Base-by-base conservation (phyloP, 1,140 invertebrate genomes). In the Latrodectus geometricus region DNA sequence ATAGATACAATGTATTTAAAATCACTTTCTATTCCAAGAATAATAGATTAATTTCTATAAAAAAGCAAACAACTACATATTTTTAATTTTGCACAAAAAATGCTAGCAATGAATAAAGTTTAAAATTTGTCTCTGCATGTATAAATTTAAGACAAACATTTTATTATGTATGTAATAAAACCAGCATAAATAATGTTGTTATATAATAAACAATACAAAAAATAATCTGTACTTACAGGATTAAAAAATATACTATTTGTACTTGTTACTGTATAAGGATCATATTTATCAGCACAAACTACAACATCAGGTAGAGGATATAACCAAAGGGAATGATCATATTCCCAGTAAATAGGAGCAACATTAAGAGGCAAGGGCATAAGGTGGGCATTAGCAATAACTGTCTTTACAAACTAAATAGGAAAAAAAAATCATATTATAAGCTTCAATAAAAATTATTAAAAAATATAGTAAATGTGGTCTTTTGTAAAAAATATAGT, bases 291-390 rank as follows among this genome's bases (percentile, higher is more conserved):
- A 2, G 95, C 97, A 88, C 96, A 93, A 4, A 99, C 95, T 23
- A 99, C 92, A 8, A 99, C 91, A 93, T 99, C 97, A 0, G 98
- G 97, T 54, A 96, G 92, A 23, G 97, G 97, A 92, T 97, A 97
- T 2, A 99, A 90, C 87, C 94, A 94, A 88, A 99, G 90, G 5
- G 96, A 94, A 89, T 95, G 94, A 90, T 97, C 96, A 91, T 96
- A 95, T 88, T 95, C 94, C 97, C 97, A 99, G 90, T 97, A 97
- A 20, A 98, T 92, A 0, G 98, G 97, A 90, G 95, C 94, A 0
- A 97, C 94, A 89, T 96, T 95, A 7, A 97, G 92, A 48, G 95
- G 95, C 23, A 99, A 92, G 0, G 97, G 97, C 69, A 94, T 94
- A 72, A 99, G 91, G 90, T 97, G 96, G 79, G 95, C 95, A 91